These are phyloP conservation scores for Romanogobio albipinnatus DNA, from an alignment of 2,113 vertebrate genomes.

Conservation along the genomic window DNA sequence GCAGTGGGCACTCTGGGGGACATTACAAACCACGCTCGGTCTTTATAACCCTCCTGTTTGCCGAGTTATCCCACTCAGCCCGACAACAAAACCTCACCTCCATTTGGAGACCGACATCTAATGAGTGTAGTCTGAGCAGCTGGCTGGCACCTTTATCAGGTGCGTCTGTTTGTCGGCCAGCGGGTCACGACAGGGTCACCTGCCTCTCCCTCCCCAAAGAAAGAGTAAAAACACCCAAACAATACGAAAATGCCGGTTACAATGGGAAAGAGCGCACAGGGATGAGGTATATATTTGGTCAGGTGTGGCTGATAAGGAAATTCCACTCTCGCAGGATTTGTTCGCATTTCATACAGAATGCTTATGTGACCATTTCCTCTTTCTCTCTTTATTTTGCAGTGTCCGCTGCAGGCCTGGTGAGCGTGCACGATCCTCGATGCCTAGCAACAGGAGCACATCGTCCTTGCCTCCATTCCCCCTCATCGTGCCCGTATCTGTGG, in stretches of 20 bases:
- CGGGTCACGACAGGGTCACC: slow-evolving; percentile 79
- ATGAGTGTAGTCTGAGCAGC: slow-evolving; percentile 82
- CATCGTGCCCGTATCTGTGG: slow-evolving; percentile 72
- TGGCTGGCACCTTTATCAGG: slow-evolving; percentile 89
- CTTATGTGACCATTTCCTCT: slow-evolving; percentile 48
- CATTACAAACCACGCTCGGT: slow-evolving; percentile 52
- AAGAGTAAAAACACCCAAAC: slow-evolving; percentile 68
- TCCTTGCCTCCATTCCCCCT: slow-evolving; percentile 72
- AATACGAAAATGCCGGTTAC: slow-evolving; percentile 63
- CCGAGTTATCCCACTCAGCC: slow-evolving; percentile 55
- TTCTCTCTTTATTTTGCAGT: slow-evolving; percentile 76
- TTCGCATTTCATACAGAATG: slow-evolving; percentile 31
- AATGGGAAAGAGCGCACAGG: slow-evolving; percentile 63
- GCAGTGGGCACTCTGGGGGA: slow-evolving; percentile 56
- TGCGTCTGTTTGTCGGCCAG: slow-evolving; percentile 75
- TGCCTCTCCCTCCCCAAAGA: slow-evolving; percentile 57
- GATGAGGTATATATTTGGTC: slow-evolving; percentile 75
- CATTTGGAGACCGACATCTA: slow-evolving; percentile 73
- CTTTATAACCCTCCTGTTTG: slow-evolving; percentile 77
- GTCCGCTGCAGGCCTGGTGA: slow-evolving; percentile 99
- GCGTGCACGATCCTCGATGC: slow-evolving; percentile 77
- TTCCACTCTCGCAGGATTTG: neutral
- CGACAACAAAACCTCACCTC: slow-evolving; percentile 66
- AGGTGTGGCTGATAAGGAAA: slow-evolving; percentile 62
- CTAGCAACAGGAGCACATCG: slow-evolving; percentile 78